Percentiles rank a stretch among this genome's conserved stretches.
These are phyloP conservation scores for Protobothrops flavoviridis DNA, from an alignment of 2,113 vertebrate genomes.

Conservation along the genomic window DNA sequence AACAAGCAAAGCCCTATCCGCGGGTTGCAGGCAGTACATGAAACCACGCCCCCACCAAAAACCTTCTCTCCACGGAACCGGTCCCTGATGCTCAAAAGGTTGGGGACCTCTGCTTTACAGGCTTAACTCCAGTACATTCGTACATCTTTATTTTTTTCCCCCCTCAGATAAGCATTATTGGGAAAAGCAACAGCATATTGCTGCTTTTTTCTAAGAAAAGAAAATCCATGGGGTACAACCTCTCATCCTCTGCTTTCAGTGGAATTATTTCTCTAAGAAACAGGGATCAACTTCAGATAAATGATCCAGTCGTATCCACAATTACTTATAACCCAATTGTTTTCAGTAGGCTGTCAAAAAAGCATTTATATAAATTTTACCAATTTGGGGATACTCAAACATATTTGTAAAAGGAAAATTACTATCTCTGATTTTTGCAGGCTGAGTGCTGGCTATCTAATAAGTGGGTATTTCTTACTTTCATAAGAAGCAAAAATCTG, in stretches of 20 bases:
- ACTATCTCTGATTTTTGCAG: neutral
- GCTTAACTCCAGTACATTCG: neutral
- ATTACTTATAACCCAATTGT: neutral
- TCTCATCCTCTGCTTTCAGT: neutral
- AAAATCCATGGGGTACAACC: neutral
- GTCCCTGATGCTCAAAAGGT: too few species aligned
- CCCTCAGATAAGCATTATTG: constrained; percentile 5
- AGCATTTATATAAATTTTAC: neutral
- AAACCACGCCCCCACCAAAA: too few species aligned
- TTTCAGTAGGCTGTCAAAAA: neutral
- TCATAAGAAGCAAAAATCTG: constrained; percentile 27
- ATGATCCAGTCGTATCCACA: neutral
- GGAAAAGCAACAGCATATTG: constrained; percentile 7
- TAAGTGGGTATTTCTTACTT: neutral
- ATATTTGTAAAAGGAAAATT: neutral
- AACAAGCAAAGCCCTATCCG: too few species aligned
- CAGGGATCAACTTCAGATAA: neutral
- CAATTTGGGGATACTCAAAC: neutral
- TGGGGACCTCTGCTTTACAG: too few species aligned
- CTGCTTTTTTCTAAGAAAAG: neutral
- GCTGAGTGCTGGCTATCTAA: neutral
- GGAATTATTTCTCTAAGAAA: neutral
- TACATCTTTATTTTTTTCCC: neutral
- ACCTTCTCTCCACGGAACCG: too few species aligned
- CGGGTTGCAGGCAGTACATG: too few species aligned